Evolutionary conservation across 2,797 vertebrate genomes (phyloP).

Genomic region (Hippoglossus hippoglossus): DNA sequence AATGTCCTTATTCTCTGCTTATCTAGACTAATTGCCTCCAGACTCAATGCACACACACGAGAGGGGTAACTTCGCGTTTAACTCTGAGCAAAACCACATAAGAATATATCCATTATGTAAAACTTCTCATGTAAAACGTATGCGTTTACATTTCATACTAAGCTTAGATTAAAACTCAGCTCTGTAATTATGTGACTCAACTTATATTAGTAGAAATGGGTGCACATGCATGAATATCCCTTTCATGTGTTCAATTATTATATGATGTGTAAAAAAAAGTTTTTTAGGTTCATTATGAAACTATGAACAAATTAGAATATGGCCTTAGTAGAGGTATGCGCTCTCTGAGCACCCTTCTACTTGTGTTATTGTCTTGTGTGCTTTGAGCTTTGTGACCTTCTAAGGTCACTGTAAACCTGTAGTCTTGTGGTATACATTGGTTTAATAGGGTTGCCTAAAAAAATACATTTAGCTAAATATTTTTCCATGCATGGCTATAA

Average conservation of each 20-base stretch:
- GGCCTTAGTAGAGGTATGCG: too few species aligned
- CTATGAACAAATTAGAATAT: too few species aligned
- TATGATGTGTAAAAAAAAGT: too few species aligned
- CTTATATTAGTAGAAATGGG: not conserved
- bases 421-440: not conserved
- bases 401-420: not conserved
- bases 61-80: not conserved
- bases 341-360: too few species aligned
- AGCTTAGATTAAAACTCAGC: not conserved
- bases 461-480: constrained; percentile 6
- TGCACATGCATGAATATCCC: too few species aligned
- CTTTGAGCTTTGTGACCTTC: too few species aligned
- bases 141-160: not conserved
- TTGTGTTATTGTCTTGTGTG: too few species aligned
- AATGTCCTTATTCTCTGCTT: not conserved
- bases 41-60: not conserved
- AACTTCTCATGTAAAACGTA: not conserved
- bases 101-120: not conserved
- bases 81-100: not conserved
- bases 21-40: not conserved
- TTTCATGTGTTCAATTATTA: too few species aligned
- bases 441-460: not conserved
- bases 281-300: too few species aligned
- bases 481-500: constrained; percentile 2
- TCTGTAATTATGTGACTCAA: not conserved